A percentile compares a stretch with the other conserved stretches of the same genome.
Conservation (phyloP, 1,140 invertebrate species). For the Danaus melanippus region DNA sequence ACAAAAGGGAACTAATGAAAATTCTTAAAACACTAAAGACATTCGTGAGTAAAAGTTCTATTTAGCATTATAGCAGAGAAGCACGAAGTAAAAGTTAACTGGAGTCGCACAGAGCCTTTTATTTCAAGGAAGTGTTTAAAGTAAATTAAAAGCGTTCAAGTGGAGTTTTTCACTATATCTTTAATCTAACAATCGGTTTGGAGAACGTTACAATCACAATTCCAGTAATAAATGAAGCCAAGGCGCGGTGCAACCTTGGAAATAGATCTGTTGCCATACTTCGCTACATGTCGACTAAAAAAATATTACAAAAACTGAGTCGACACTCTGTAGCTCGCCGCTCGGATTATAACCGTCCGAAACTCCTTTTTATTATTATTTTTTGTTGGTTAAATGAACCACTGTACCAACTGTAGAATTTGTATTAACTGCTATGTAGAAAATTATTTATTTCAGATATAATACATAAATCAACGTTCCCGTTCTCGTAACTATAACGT, state of each 20-base stretch:
- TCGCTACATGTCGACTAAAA: constrained; percentile 45
- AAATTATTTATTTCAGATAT: constrained; percentile 4
- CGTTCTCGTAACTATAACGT: neutral
- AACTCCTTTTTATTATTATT: constrained; percentile 48
- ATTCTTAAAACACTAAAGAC: constrained; percentile 44
- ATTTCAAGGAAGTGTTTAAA: constrained; percentile 59
- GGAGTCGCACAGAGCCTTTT: constrained; percentile 38
- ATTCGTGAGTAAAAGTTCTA: constrained; percentile 55
- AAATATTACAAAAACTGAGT: constrained; percentile 53
- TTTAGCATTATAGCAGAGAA: constrained; percentile 49
- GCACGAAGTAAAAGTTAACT: constrained; percentile 52
- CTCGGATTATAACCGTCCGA: constrained; percentile 51
- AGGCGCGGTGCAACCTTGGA: constrained; percentile 52
- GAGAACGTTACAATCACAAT: constrained; percentile 50
- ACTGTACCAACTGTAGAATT: constrained; percentile 11
- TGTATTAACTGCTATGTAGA: constrained; percentile 1
- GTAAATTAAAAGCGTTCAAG: constrained; percentile 51
- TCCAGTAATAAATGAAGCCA: constrained; percentile 43
- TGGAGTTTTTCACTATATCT: constrained; percentile 44
- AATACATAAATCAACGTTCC: constrained; percentile 1
- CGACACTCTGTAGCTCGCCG: constrained; percentile 34
- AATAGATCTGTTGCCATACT: constrained; percentile 45
- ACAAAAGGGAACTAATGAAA: constrained; percentile 28
- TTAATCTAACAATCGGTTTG: constrained; percentile 51
- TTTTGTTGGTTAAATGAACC: constrained; percentile 10